Evolutionary conservation across 1,140 invertebrate species (phyloP).

Genomic region (Wiebesia pumilae): DNA sequence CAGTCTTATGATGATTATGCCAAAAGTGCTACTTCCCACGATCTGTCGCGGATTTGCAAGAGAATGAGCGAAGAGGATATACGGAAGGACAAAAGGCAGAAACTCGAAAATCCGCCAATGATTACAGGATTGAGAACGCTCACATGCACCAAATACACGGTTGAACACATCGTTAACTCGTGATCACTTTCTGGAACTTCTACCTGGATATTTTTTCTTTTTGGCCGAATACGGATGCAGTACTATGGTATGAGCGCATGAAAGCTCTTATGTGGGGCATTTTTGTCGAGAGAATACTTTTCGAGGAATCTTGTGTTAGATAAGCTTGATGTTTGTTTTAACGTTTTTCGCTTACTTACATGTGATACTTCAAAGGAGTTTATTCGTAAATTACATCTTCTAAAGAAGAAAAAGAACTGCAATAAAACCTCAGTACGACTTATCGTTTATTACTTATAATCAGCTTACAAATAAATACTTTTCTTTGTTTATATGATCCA

Average conservation of each 20-base stretch:
- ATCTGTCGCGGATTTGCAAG: conserved; percentile 54
- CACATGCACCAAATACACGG: conserved; percentile 71
- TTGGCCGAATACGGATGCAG: background rate
- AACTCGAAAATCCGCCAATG: conserved; percentile 2
- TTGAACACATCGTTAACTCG: conserved; percentile 72
- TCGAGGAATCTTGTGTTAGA: background rate
- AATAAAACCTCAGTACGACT: too few relatives aligned
- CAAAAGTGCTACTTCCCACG: background rate
- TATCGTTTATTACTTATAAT: too few relatives aligned
- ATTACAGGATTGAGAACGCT: conserved; percentile 56
- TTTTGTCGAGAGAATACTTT: background rate
- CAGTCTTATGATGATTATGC: conserved; percentile 12
- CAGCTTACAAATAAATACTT: too few relatives aligned
- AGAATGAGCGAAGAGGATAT: conserved; percentile 36
- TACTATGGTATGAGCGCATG: background rate
- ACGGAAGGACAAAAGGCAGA: conserved; percentile 49
- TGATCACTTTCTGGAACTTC: conserved; percentile 49
- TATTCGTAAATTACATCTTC: background rate
- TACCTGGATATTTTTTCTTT: too few relatives aligned
- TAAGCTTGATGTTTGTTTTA: background rate
- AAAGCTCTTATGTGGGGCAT: background rate
- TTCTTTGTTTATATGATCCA: too few relatives aligned
- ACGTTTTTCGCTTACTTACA: too few relatives aligned
- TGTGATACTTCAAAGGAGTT: background rate
- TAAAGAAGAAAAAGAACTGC: background rate